Conservation (phyloP, 2,888 invertebrate genomes). For the Rhodophaea formosa region DNA sequence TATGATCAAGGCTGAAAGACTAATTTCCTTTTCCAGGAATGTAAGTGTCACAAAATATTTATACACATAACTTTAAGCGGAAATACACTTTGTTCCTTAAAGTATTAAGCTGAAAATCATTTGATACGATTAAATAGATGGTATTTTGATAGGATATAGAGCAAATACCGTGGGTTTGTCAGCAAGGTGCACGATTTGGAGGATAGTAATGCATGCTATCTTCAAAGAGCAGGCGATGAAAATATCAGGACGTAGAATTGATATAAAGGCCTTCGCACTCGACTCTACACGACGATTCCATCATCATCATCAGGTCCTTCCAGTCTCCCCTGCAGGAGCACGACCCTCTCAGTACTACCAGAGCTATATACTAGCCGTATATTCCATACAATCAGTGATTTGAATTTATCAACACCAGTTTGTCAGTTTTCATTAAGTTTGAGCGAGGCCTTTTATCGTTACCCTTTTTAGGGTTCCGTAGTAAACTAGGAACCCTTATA, state of each 20-base stretch:
- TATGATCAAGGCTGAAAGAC: neutral
- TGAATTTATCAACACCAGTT: too few relatives aligned
- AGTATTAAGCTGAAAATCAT: neutral
- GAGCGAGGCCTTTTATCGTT: too few relatives aligned
- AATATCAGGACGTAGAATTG: neutral
- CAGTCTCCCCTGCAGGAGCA: too few relatives aligned
- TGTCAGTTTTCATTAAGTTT: too few relatives aligned
- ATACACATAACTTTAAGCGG: neutral
- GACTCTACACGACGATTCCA: too few relatives aligned
- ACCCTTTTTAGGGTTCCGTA: too few relatives aligned
- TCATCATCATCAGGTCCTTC: too few relatives aligned
- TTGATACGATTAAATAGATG: neutral
- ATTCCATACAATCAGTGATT: too few relatives aligned
- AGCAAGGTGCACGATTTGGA: constrained; percentile 6
- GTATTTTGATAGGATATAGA: constrained; percentile 15
- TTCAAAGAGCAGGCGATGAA: constrained; percentile 6
- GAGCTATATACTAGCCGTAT: too few relatives aligned
- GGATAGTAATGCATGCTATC: neutral
- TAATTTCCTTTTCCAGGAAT: neutral
- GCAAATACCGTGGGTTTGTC: constrained; percentile 10
- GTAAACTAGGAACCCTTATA: too few relatives aligned
- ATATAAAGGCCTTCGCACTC: neutral
- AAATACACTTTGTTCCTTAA: neutral
- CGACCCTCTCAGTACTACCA: too few relatives aligned
- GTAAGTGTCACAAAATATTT: constrained; percentile 2